Evolutionary conservation across 1,140 invertebrate species (phyloP).

Genomic region (Lepidotrigona ventralis): DNA sequence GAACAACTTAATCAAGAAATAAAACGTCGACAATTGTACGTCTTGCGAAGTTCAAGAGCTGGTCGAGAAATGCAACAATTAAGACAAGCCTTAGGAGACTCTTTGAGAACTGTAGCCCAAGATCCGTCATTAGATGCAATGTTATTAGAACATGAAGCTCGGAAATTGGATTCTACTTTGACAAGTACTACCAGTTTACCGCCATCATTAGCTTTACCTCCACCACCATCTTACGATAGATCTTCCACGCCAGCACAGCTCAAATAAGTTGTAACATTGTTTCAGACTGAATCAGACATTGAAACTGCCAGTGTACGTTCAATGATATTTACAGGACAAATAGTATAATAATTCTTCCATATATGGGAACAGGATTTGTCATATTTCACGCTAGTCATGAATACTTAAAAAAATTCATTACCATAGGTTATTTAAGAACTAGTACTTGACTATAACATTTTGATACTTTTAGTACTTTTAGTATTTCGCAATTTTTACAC

Average conservation of each 20-base stretch:
- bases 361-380: constrained; percentile 22
- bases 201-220: constrained; percentile 77
- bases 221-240: constrained; percentile 69
- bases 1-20: constrained; percentile 93
- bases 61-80: constrained; percentile 92
- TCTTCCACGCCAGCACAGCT: constrained; percentile 77
- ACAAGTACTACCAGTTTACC: constrained; percentile 82
- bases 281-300: constrained; percentile 45
- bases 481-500: constrained; percentile 37
- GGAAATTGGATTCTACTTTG: constrained; percentile 88
- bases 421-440: background rate
- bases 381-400: constrained; percentile 16
- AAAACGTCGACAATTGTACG: constrained; percentile 91
- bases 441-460: constrained; percentile 33
- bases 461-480: constrained; percentile 24
- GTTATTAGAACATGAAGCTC: constrained; percentile 91
- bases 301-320: constrained; percentile 56
- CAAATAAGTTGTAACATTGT: constrained; percentile 61
- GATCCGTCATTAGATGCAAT: constrained; percentile 90
- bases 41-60: constrained; percentile 88
- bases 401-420: constrained; percentile 28
- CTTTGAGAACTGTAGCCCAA: constrained; percentile 89
- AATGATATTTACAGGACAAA: constrained; percentile 23
- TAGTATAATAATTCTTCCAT: constrained; percentile 38
- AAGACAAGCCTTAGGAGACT: constrained; percentile 90